Base-by-base conservation (phyloP, 1,140 invertebrate species). In the Tribolium castaneum region DNA sequence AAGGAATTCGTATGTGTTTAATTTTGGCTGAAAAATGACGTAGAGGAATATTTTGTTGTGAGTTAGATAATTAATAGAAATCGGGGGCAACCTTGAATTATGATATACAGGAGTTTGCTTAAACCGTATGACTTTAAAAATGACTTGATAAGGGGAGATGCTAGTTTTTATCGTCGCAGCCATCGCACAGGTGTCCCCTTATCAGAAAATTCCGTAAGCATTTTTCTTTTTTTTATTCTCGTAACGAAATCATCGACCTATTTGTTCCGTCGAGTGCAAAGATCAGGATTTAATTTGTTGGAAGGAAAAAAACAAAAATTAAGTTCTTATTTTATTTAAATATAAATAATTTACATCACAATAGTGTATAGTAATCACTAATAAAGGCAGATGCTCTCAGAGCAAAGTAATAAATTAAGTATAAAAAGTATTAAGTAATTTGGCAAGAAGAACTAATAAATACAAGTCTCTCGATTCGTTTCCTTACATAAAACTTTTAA, bases 271-370 rank as follows among this genome's bases (percentile, higher is more conserved):
- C 6, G 13, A 30, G 54, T 59, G 54, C 19, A 59, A 59, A 59
- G 54, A 59, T 19, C 22, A 30, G 6, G 7, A 19, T 59, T 30
- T 59, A 59, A 59, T 59, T 59, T 12, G 54, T 59, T 10, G 16
- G 30, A 66, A 35, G n/a, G 1, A 66, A 66, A 66, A 6, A 66
- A n/a, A 66, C 12, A 66, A 9, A 13, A 72, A 72, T 52, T 73
- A 73, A 73, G 71, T 73, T 54, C 50, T 73, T 66, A 34, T 66
- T 66, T 73, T 73, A 73, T 52, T 52, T 52, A 73, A 22, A 73
- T 73, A 73, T 54, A 73, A 73, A 73, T 73, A 73, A 73, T 73
- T 73, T 54, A 73, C 71, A 73, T 73, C 71, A 73, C 71, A 73
- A 54, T 54, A 30, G 71, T 73, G 49, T 73, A 73, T 52, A 66